Conservation (phyloP, 2,888 invertebrate genomes). For the Aspidapion aeneum region DNA sequence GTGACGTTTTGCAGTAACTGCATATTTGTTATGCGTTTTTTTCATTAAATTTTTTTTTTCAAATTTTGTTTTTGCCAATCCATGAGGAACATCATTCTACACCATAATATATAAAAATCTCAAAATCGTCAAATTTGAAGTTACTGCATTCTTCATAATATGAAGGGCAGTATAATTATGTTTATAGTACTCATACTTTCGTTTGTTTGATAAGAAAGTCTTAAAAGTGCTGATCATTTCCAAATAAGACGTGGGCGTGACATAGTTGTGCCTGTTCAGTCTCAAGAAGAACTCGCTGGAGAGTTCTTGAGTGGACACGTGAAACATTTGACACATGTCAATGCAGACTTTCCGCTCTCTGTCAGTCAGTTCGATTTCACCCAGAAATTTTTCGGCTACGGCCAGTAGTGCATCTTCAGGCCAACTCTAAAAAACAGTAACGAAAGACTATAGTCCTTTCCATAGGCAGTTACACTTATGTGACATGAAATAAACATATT, state of each 20-base stretch:
- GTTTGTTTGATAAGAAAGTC: conserved; percentile 67
- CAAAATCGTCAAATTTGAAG: too few species aligned
- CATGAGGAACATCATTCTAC: too few species aligned
- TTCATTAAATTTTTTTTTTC: too few species aligned
- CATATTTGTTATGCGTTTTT: too few species aligned
- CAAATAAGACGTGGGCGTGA: conserved; percentile 90
- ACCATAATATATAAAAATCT: too few species aligned
- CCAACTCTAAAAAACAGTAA: conserved; percentile 65
- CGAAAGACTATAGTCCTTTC: too few species aligned
- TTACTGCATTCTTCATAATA: too few species aligned
- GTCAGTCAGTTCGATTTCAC: conserved; percentile 72
- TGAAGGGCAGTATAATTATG: too few species aligned
- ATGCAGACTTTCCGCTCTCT: conserved; percentile 75
- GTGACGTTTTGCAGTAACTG: too few species aligned
- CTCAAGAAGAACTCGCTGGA: conserved; percentile 62
- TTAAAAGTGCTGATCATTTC: conserved; percentile 92
- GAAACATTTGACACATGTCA: conserved; percentile 87
- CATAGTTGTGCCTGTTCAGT: conserved; percentile 77
- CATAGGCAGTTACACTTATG: too few species aligned
- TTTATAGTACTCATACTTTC: conserved; percentile 69
- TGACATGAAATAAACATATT: too few species aligned
- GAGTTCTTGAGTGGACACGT: conserved; percentile 74
- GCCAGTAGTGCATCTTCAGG: conserved; percentile 89
- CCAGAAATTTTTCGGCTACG: conserved; percentile 80
- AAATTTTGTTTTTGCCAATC: too few species aligned